Evolutionary conservation across 2,888 invertebrate species (phyloP), one percentile per base, ranked within the genome.

Genomic region (Diarsia dahlii): DNA sequence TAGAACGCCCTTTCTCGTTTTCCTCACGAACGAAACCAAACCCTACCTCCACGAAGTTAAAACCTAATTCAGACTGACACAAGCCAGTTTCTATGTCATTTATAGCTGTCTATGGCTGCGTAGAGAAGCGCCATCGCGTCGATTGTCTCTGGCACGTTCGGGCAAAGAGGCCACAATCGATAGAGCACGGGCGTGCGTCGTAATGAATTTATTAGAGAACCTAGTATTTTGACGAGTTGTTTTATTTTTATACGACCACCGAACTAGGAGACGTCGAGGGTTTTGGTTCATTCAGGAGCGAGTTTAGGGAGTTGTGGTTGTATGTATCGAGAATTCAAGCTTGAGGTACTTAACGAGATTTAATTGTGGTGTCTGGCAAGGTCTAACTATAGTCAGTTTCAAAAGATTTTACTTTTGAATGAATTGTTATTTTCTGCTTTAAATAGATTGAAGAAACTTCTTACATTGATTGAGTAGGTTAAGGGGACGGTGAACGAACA

Each of bases 91-190:
- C 86, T 90, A 86, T 64, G 89, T 75, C 86, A 87, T 92, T 92
- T 85, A 71, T 48, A 65, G 69, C 85, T 82, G 84, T 82, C 83
- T 85, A 78, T 75, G 88, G 91, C 90, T 95, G 95, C 96, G 96
- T 95, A 94, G 93, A 95, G 95, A 95, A 96, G 96, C 96, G 95
- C 95, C 94, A 94, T 92, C 93, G 95, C 95, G 94, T 93, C 95
- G 95, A 96, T 96, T 96, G 96, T 96, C 94, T 95, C 92, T 91
- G 95, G 95, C 96, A 96, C 96, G 96, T 96, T 95, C 95, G 95
- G 90, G 93, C 92, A 92, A 95, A 95, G 95, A 95, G 95, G 94
- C 95, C 95, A 95, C 95, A 96, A 96, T 96, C 96, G 96, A 96
- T 96, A 95, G 95, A 94, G 95, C 96, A 96, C 96, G 96, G 93